phyloP scores from a whole-genome alignment of 2,888 invertebrate genomes.

The Perizoma flavofasciatum region DNA sequence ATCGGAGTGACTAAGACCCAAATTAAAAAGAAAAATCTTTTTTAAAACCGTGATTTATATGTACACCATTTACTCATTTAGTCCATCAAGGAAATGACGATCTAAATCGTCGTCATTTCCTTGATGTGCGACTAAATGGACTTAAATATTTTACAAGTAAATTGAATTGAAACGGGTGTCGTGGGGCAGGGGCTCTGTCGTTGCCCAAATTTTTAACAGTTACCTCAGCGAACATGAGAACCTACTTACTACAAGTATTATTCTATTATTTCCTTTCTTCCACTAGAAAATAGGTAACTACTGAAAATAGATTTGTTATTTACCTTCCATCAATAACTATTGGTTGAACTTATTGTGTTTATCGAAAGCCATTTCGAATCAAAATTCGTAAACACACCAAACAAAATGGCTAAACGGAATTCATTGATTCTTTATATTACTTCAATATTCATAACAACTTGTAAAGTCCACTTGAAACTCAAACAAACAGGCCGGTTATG shows the following conservation, averaged over 20 bases:
- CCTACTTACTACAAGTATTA: no score
- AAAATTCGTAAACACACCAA: constrained; percentile 29
- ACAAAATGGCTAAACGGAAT: constrained; percentile 31
- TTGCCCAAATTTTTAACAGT: constrained; percentile 23
- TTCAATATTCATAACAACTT: constrained; percentile 52
- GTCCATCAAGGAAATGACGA: no score
- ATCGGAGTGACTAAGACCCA: constrained; percentile 16
- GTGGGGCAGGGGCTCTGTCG: constrained; percentile 19
- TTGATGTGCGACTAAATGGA: constrained; percentile 52
- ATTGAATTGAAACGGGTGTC: constrained; percentile 54
- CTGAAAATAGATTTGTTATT: no score
- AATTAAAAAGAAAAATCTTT: constrained; percentile 27
- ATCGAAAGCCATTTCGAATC: constrained; percentile 14
- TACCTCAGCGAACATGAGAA: constrained; percentile 6
- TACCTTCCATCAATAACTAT: no score
- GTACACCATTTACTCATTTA: no score
- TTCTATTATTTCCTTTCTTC: constrained; percentile 12
- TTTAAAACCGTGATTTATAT: no score
- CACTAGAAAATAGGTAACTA: not conserved
- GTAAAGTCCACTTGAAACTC: constrained; percentile 54
- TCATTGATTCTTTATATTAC: constrained; percentile 37
- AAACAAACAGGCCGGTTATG: constrained; percentile 57
- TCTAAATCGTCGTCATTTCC: no score
- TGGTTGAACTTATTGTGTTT: not conserved
- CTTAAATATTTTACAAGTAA: constrained; percentile 59